These are phyloP conservation scores for Leptothorax acervorum DNA, from an alignment of 2,888 invertebrate species.

Conservation along the genomic window DNA sequence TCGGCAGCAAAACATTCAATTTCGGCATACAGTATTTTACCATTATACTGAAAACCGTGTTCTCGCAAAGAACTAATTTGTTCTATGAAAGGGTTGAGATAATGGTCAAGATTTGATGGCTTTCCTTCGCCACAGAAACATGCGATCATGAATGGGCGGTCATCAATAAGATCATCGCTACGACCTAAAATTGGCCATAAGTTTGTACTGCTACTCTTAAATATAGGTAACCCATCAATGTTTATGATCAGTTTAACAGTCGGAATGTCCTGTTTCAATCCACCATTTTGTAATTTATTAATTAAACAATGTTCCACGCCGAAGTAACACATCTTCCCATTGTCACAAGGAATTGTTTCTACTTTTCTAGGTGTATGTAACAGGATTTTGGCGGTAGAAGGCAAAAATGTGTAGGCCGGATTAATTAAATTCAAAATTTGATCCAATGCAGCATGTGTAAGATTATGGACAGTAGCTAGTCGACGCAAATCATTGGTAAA, in stretches of 20 bases:
- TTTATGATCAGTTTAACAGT: not conserved
- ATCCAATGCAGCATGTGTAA: slow-evolving; percentile 16
- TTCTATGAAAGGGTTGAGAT: slow-evolving; percentile 2
- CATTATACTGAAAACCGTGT: slow-evolving; percentile 4
- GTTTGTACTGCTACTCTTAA: not conserved
- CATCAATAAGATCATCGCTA: slow-evolving; percentile 15
- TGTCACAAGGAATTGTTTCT: not conserved
- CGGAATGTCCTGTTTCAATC: not conserved
- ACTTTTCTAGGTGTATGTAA: not conserved
- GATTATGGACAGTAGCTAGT: not conserved
- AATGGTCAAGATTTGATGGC: not conserved
- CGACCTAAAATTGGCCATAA: slow-evolving; percentile 16
- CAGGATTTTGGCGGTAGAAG: not conserved
- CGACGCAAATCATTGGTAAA: slow-evolving; percentile 9
- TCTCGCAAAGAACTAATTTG: slow-evolving; percentile 14
- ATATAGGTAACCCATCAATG: slow-evolving; percentile 3
- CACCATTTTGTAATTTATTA: slow-evolving; percentile 14
- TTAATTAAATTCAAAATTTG: slow-evolving; percentile 9
- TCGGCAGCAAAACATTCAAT: slow-evolving; percentile 13
- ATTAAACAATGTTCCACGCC: not conserved
- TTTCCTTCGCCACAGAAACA: not conserved
- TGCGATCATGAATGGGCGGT: not conserved
- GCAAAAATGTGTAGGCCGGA: slow-evolving; percentile 10
- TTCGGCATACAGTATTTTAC: not conserved
- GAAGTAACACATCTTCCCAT: not conserved